phyloP scores from a whole-genome alignment of 2,113 vertebrate genomes.

The Fulmarus glacialis region DNA sequence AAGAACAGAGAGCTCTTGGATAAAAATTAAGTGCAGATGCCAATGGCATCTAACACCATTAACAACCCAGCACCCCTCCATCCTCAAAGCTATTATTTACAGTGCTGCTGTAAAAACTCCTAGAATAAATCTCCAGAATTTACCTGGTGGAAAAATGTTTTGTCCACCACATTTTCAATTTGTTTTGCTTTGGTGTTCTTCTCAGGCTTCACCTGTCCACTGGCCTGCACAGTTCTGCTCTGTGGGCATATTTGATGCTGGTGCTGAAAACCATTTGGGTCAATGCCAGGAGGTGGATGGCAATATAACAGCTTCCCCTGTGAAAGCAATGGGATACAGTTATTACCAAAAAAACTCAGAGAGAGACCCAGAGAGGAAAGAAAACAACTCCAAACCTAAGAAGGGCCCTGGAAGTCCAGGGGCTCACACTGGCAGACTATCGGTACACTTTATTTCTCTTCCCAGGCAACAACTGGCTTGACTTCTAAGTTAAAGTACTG shows the following conservation, averaged over 20 bases:
- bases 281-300: constrained; percentile 86
- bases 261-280: constrained; percentile 84
- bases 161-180: constrained; percentile 92
- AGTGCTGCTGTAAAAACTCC: neutral
- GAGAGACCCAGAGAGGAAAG: neutral
- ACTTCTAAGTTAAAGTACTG: neutral
- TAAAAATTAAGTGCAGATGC: neutral
- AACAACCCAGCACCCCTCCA: neutral
- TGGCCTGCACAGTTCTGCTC: neutral
- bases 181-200: constrained; percentile 78
- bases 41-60: neutral
- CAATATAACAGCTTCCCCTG: constrained; percentile 95
- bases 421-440: neutral
- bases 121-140: neutral
- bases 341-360: neutral
- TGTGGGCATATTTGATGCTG: constrained; percentile 74
- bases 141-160: constrained; percentile 95
- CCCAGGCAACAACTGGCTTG: neutral
- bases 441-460: neutral
- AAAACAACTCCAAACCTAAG: neutral
- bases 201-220: neutral
- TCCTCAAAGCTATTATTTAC: neutral
- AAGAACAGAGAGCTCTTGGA: neutral
- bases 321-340: neutral
- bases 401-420: neutral